These are phyloP conservation scores for Myiozetetes cayanensis DNA, from an alignment of 2,113 vertebrate species.

Conservation along the genomic window DNA sequence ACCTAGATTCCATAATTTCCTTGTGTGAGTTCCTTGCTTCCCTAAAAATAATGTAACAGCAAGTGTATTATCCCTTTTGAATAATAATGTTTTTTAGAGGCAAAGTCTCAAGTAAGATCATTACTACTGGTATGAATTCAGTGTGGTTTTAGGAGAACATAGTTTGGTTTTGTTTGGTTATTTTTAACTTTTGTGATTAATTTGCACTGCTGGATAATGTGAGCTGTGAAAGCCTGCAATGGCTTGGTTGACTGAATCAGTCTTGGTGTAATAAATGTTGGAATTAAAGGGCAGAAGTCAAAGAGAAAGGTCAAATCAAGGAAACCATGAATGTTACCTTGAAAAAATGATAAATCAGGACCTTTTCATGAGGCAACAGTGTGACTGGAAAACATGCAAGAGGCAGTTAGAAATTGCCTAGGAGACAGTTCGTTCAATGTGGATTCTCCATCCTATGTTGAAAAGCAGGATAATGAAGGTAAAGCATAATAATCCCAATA, in stretches of 20 bases:
- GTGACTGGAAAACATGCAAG: not conserved
- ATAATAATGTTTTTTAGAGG: not conserved
- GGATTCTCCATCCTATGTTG: not conserved
- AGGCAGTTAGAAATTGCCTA: not conserved
- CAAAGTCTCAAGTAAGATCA: not conserved
- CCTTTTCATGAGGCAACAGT: not conserved
- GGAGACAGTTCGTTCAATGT: not conserved
- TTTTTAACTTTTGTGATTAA: not conserved
- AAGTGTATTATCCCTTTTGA: not conserved
- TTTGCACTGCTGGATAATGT: not conserved
- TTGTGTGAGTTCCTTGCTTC: not conserved
- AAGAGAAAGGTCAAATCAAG: not conserved
- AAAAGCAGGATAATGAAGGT: not conserved
- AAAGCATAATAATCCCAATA: not conserved
- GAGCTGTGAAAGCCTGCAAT: not conserved
- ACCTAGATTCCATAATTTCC: not conserved
- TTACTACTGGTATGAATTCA: not conserved
- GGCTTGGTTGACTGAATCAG: not conserved
- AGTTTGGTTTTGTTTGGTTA: not conserved
- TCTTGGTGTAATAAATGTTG: not conserved
- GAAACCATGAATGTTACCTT: not conserved
- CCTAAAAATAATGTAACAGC: not conserved
- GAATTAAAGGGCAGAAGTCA: not conserved
- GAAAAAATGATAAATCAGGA: not conserved
- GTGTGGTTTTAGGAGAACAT: not conserved